A percentile compares a stretch with the other conserved stretches of the same genome.
Conservation (phyloP, 2,113 vertebrate genomes). For the Galemys pyrenaicus region DNA sequence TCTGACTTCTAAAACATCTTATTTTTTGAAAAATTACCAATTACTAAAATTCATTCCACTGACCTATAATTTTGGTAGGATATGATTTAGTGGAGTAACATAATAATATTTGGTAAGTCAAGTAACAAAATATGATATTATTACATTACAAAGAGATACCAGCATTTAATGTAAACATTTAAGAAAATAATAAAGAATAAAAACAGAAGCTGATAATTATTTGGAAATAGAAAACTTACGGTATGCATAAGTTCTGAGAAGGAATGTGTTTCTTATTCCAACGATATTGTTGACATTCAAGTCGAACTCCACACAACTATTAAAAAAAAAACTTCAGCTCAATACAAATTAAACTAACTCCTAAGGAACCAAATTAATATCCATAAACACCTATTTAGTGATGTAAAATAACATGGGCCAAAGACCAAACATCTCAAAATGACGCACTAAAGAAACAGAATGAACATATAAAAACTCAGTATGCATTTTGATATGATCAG, state of each 20-base stretch:
- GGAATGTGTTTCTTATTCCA: conserved; percentile 99
- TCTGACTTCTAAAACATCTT: not conserved
- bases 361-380: conserved; percentile 1
- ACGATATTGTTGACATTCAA: conserved; percentile 98
- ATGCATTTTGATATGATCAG: conserved; percentile 23
- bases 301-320: conserved; percentile 96
- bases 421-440: not conserved
- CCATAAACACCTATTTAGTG: not conserved
- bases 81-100: conserved; percentile 18
- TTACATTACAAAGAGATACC: not conserved
- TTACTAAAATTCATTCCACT: conserved; percentile 52
- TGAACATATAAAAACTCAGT: not conserved
- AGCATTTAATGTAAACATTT: conserved; percentile 49
- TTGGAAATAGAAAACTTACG: conserved; percentile 87
- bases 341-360: conserved; percentile 26
- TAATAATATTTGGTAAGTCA: conserved; percentile 21
- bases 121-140: not conserved
- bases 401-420: not conserved
- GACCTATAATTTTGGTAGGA: not conserved
- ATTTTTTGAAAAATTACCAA: not conserved
- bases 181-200: conserved; percentile 34
- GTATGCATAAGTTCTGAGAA: conserved; percentile 94
- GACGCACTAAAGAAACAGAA: conserved; percentile 26
- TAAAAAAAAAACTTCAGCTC: conserved; percentile 39
- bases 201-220: conserved; percentile 1